Percentiles rank a stretch among this genome's conserved stretches.
Evolutionary conservation across 2,797 vertebrate species (phyloP).

Genomic region (Oreortyx pictus): DNA sequence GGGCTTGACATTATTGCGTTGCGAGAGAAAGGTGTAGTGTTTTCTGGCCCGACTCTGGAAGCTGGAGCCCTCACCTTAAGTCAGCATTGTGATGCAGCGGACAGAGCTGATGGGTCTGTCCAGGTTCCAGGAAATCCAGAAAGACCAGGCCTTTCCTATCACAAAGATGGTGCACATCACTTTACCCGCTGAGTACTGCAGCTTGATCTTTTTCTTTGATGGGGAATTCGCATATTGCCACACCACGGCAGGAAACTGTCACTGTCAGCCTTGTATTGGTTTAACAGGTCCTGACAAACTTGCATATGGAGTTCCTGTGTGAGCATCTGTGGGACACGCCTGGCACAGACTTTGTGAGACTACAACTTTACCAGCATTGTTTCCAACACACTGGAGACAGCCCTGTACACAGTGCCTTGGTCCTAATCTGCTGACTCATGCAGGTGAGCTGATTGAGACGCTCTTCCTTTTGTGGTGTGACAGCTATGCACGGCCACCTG

Average conservation of each 20-base stretch:
- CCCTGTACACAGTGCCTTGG: background rate
- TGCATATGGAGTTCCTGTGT: background rate
- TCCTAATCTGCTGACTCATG: background rate
- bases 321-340: background rate
- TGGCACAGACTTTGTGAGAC: background rate
- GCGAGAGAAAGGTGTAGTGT: background rate
- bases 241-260: background rate
- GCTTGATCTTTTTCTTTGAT: background rate
- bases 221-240: background rate
- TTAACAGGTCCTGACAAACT: background rate
- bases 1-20: background rate
- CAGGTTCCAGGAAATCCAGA: background rate
- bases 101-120: background rate
- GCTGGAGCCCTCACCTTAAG: background rate
- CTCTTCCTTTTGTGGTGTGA: background rate
- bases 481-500: background rate
- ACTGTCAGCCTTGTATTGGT: background rate
- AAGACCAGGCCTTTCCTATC: background rate
- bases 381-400: background rate
- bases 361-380: background rate
- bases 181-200: background rate
- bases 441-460: background rate
- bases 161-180: background rate
- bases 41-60: background rate
- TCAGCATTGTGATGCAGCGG: too few relatives aligned